Evolutionary conservation across 1,140 invertebrate genomes (phyloP), one percentile per base, ranked within the genome.

Genomic region (Acromyrmex echinatior): DNA sequence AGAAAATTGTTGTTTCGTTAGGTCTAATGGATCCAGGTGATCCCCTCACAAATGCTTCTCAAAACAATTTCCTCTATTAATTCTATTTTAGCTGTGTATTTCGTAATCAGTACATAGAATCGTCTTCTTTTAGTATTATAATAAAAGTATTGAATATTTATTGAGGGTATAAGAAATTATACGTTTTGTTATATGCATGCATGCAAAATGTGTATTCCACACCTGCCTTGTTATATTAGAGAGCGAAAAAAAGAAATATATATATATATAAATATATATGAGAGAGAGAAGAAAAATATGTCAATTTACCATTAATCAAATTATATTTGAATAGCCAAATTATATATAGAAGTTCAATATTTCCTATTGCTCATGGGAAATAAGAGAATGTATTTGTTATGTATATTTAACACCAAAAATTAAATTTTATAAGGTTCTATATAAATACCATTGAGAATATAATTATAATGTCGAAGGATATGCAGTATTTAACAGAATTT

Each of bases 291-390:
- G 73, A 90, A 21, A 63, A 56, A 85, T 85, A 92, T 91, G 91
- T 92, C 92, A 92, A 92, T 92, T 92, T 88, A 92, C 58, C 68
- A 87, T 88, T 92, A 92, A 92, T 92, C 91, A 92, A 92, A 92
- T 90, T 84, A 90, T 85, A 91, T 87, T 89, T 91, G 63, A 79
- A 70, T 85, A 92, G 91, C 86, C 87, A 92, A 92, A 92, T 87
- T 31, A 31, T 31, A 31, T 45, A 45, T 45, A 91, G 89, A 56
- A 86, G 49, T 92, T 88, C 60, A 87, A 86, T 74, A 87, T 92
- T 87, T 91, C 87, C 85, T 92, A 77, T 87, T 18, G 66, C 51
- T 84, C 62, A 63, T 73, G 51, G 78, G 73, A 81, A 82, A 53
- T 74, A 82, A 87, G 68, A 74, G 56, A 76, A 73, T 85, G 49